Percentiles rank a stretch among this genome's conserved stretches.
These are phyloP conservation scores for Polymixis lichenea DNA, from an alignment of 2,888 invertebrate species.

Conservation along the genomic window DNA sequence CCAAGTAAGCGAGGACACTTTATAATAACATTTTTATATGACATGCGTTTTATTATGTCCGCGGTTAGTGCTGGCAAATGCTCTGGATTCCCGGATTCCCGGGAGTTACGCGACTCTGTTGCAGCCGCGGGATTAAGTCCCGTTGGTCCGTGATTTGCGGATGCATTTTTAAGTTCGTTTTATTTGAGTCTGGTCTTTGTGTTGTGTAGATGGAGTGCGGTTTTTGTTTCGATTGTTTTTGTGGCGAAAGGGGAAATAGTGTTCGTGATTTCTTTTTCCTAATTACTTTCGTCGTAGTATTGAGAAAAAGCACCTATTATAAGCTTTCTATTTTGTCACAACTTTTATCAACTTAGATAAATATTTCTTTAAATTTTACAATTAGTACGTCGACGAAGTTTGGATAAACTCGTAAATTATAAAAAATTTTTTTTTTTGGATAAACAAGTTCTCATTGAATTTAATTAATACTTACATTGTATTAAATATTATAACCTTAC, in stretches of 20 bases:
- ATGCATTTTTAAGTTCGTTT: slow-evolving; percentile 50
- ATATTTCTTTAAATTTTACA: too few relatives aligned
- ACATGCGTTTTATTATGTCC: slow-evolving; percentile 61
- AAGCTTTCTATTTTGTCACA: not conserved
- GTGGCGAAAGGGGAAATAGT: not conserved
- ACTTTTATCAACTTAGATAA: not conserved
- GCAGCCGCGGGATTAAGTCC: slow-evolving; percentile 50
- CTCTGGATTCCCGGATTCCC: slow-evolving; percentile 52
- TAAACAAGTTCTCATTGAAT: too few relatives aligned
- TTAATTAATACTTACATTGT: not conserved
- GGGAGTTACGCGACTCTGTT: slow-evolving; percentile 42
- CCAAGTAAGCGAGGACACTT: slow-evolving; percentile 48
- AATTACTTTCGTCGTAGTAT: not conserved
- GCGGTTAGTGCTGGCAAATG: slow-evolving; percentile 57
- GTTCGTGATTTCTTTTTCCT: not conserved
- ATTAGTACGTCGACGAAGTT: not conserved
- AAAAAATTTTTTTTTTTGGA: not conserved
- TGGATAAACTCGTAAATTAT: not conserved
- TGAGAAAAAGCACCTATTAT: not conserved
- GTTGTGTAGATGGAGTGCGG: slow-evolving; percentile 15
- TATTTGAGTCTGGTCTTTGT: slow-evolving; percentile 34
- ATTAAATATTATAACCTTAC: too few relatives aligned
- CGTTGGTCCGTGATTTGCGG: slow-evolving; percentile 45
- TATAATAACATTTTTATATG: slow-evolving; percentile 65
- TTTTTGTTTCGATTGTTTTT: slow-evolving; percentile 33